Percentiles rank a stretch among this genome's conserved stretches.
These are phyloP conservation scores for Urosaurus nigricauda DNA, from an alignment of 2,797 vertebrate genomes.

Conservation along the genomic window DNA sequence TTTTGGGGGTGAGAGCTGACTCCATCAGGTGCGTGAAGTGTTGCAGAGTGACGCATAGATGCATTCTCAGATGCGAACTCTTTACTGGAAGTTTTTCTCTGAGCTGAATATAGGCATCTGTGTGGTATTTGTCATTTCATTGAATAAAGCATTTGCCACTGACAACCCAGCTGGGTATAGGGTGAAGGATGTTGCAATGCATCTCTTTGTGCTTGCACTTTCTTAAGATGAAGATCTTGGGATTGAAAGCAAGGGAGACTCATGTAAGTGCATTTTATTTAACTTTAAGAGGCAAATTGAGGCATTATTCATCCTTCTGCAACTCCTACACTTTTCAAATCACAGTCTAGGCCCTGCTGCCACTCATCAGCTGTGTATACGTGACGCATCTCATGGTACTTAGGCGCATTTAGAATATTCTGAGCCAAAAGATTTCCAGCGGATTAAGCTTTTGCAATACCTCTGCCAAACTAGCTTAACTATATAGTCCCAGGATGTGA, in stretches of 20 bases:
- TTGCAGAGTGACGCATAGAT: neutral
- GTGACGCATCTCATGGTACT: neutral
- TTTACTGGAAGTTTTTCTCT: neutral
- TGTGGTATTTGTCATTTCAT: neutral
- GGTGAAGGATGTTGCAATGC: neutral
- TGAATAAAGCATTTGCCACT: neutral
- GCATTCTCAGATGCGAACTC: neutral
- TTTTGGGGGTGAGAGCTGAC: neutral
- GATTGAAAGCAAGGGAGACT: neutral
- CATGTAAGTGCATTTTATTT: neutral
- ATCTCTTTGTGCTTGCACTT: neutral
- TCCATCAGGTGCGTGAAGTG: neutral
- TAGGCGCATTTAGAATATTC: neutral
- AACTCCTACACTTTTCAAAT: conserved; percentile 10
- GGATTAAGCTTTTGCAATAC: neutral
- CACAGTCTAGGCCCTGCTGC: too few relatives aligned
- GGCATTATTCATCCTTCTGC: neutral
- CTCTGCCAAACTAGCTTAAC: neutral
- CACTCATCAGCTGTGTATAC: neutral
- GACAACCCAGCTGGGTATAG: neutral
- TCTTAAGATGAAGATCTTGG: neutral
- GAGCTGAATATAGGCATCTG: conserved; percentile 3
- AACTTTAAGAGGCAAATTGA: neutral
- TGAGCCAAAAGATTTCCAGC: neutral
- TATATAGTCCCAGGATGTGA: neutral